Conservation (phyloP, 2,797 vertebrate species). For the Lepilemur septentrionalis region DNA sequence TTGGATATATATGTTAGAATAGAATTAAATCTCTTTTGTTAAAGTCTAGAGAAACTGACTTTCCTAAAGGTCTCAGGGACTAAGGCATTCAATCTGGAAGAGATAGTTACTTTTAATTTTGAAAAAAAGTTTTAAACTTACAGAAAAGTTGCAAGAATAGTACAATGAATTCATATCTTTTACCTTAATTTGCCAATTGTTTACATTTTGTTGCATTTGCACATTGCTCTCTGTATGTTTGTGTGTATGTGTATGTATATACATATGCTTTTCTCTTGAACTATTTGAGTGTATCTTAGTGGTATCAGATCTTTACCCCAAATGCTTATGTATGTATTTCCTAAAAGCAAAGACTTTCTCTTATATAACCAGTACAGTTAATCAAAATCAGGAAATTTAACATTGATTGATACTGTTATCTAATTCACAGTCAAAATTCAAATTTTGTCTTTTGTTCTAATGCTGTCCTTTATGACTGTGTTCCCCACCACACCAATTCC, state of each 20-base stretch:
- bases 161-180: background rate
- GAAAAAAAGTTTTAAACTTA: constrained; percentile 7
- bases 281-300: background rate
- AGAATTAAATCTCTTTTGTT: background rate
- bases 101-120: background rate
- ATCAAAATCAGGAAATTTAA: constrained; percentile 1
- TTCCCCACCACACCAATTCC: background rate
- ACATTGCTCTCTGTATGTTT: background rate
- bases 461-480: background rate
- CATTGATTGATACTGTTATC: background rate
- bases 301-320: background rate
- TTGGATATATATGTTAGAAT: background rate
- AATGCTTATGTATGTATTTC: background rate
- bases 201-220: background rate
- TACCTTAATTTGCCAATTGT: background rate
- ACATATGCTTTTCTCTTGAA: background rate
- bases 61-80: background rate
- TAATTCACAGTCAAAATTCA: background rate
- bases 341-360: background rate
- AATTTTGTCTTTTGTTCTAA: background rate
- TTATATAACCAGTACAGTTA: background rate
- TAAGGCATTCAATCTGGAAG: constrained; percentile 11
- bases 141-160: background rate
- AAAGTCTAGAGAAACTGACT: background rate
- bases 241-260: background rate